phyloP scores from a whole-genome alignment of 2,113 vertebrate genomes.

The Forbesichthys papilliferus region DNA sequence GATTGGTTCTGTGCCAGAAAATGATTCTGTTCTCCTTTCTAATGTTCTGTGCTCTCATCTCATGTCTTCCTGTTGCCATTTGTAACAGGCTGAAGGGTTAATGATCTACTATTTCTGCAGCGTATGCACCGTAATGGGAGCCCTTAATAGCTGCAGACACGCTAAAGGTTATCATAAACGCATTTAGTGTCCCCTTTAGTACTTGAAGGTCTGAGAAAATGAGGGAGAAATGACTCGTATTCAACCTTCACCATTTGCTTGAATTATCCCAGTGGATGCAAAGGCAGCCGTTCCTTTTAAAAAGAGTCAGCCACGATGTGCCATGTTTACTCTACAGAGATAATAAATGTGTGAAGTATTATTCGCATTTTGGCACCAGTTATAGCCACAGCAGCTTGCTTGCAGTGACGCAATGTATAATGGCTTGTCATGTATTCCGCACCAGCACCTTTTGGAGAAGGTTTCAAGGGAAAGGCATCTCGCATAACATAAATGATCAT shows the following conservation, averaged over 20 bases:
- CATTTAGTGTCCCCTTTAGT: constrained; percentile 40
- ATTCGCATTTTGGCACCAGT: no score
- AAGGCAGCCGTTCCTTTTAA: constrained; percentile 1
- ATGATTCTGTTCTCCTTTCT: background rate
- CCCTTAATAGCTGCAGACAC: constrained; percentile 34
- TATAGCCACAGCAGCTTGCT: no score
- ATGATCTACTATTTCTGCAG: constrained; percentile 41
- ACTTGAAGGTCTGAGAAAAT: constrained; percentile 27
- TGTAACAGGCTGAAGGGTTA: constrained; percentile 35
- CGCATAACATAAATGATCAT: no score
- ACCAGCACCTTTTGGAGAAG: no score
- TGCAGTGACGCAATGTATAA: background rate
- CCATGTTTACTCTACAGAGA: background rate
- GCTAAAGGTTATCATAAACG: constrained; percentile 60
- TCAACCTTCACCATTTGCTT: constrained; percentile 40
- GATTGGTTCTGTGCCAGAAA: background rate
- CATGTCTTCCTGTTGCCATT: constrained; percentile 6
- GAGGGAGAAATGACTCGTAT: constrained; percentile 31
- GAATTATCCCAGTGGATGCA: constrained; percentile 34
- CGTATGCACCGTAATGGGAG: constrained; percentile 38
- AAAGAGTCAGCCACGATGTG: background rate
- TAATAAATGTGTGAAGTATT: background rate
- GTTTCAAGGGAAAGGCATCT: no score
- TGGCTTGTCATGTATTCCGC: background rate
- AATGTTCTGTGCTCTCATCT: background rate